Conservation (phyloP, 2,888 invertebrate species). For the Platypus cylindrus region DNA sequence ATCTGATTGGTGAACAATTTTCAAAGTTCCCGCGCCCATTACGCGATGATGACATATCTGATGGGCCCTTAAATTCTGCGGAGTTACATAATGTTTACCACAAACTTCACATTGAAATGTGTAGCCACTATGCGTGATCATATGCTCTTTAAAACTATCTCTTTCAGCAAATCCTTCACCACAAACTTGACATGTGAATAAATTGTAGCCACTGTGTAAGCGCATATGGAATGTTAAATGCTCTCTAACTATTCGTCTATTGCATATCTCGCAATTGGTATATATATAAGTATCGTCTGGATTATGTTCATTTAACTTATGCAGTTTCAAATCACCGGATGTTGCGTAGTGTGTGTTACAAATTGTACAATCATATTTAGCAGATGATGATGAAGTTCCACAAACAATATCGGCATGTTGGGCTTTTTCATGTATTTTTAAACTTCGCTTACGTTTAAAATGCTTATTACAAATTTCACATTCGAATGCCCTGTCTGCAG, state of each 20-base stretch:
- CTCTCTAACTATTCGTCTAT: constrained; percentile 30
- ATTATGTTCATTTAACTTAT: constrained; percentile 26
- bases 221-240: constrained; percentile 31
- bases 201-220: constrained; percentile 36
- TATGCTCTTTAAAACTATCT: constrained; percentile 31
- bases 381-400: constrained; percentile 23
- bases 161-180: constrained; percentile 40
- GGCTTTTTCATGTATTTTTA: constrained; percentile 38
- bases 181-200: constrained; percentile 31
- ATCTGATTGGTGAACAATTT: too few relatives aligned
- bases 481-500: constrained; percentile 34
- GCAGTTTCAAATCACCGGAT: constrained; percentile 26
- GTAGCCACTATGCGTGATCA: constrained; percentile 26
- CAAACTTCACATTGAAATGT: constrained; percentile 28
- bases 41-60: too few relatives aligned
- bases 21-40: too few relatives aligned
- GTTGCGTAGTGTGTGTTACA: constrained; percentile 32
- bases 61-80: too few relatives aligned
- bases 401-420: constrained; percentile 38
- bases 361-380: constrained; percentile 30
- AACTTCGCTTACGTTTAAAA: constrained; percentile 40
- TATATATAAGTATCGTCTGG: constrained; percentile 36
- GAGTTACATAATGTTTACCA: constrained; percentile 19
- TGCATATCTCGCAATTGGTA: constrained; percentile 33
- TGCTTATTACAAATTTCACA: constrained; percentile 34